Conservation (phyloP, 1,140 invertebrate genomes). For the Penaeus indicus region DNA sequence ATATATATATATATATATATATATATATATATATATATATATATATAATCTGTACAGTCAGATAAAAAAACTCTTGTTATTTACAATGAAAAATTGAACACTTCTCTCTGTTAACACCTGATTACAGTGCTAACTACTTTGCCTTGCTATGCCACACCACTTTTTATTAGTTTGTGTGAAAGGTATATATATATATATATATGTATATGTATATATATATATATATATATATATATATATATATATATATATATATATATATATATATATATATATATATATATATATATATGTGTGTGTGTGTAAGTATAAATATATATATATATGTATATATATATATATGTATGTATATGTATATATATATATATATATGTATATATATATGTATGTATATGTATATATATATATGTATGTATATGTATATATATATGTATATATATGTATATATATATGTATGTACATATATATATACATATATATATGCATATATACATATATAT, state of each 20-base stretch:
- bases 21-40: background rate
- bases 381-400: background rate
- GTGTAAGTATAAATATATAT: background rate
- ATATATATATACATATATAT: background rate
- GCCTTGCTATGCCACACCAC: too few species aligned
- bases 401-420: conserved; percentile 9
- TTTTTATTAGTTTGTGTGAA: too few species aligned
- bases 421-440: background rate
- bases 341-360: background rate
- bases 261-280: conserved; percentile 34
- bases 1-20: background rate
- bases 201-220: background rate
- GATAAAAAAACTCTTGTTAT: too few species aligned
- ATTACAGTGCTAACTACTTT: too few species aligned
- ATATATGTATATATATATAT: conserved; percentile 16
- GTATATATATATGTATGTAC: background rate
- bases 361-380: background rate
- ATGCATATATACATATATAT: too few species aligned
- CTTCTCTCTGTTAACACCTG: too few species aligned
- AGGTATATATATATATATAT: background rate
- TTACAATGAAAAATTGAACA: too few species aligned
- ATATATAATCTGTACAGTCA: background rate
- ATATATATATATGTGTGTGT: conserved; percentile 17
- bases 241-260: conserved; percentile 28
- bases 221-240: background rate